phyloP scores from a whole-genome alignment of 2,888 invertebrate genomes.

The Cantharis lateralis region DNA sequence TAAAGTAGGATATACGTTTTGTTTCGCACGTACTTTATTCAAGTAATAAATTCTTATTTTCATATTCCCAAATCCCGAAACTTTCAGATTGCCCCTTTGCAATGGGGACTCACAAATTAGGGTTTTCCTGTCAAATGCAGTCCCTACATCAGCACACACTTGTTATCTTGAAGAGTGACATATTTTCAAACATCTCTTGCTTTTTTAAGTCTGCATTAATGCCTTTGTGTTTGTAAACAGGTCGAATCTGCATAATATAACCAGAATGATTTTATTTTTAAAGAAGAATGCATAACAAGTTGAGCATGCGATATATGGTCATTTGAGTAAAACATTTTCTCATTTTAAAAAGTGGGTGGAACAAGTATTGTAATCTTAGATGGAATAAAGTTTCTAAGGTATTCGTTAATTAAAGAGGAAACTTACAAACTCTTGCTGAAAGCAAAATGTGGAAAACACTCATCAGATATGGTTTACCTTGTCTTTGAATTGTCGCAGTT shows the following conservation, averaged over 20 bases:
- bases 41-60: slow-evolving; percentile 41
- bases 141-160: slow-evolving; percentile 13
- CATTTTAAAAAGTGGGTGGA: slow-evolving; percentile 41
- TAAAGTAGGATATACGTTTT: slow-evolving; percentile 26
- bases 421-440: slow-evolving; percentile 2
- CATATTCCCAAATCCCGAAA: slow-evolving; percentile 42
- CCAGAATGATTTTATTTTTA: background rate
- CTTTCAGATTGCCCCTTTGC: slow-evolving; percentile 39
- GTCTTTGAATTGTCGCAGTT: slow-evolving; percentile 10
- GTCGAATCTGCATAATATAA: background rate
- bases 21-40: slow-evolving; percentile 30
- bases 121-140: slow-evolving; percentile 46
- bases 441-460: slow-evolving; percentile 8
- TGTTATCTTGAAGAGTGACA: slow-evolving; percentile 9
- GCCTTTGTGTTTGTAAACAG: background rate
- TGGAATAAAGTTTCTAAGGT: slow-evolving; percentile 40
- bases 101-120: slow-evolving; percentile 46
- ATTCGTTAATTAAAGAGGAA: slow-evolving; percentile 39
- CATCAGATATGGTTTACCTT: slow-evolving; percentile 8
- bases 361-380: slow-evolving; percentile 40
- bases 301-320: background rate
- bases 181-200: background rate
- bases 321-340: slow-evolving; percentile 41
- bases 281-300: background rate
- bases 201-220: background rate